Evolutionary conservation across 2,888 invertebrate genomes (phyloP).

Genomic region (Scotopteryx bipunctaria): DNA sequence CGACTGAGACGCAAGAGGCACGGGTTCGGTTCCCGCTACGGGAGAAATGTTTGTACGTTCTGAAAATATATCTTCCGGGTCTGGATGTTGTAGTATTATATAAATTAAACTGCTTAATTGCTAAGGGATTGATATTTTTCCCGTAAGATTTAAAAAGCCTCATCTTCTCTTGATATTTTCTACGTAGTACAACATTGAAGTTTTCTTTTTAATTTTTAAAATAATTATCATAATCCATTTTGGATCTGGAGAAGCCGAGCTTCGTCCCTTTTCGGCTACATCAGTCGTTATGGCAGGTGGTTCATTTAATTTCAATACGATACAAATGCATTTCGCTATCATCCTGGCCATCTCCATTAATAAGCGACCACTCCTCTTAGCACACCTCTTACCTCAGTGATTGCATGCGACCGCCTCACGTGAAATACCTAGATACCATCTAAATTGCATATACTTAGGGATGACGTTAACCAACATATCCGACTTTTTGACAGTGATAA

Average conservation of each 20-base stretch:
- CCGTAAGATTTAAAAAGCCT: too few relatives aligned
- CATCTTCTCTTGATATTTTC: too few relatives aligned
- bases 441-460: conserved; percentile 51
- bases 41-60: too few relatives aligned
- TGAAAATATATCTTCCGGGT: too few relatives aligned
- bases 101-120: too few relatives aligned
- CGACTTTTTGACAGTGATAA: neutral
- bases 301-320: conserved; percentile 29
- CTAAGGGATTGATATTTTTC: too few relatives aligned
- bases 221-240: too few relatives aligned
- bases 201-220: too few relatives aligned
- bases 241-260: neutral
- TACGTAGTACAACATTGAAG: too few relatives aligned
- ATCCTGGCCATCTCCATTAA: conserved; percentile 34
- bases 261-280: conserved; percentile 1
- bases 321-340: conserved; percentile 34
- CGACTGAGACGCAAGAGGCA: too few relatives aligned
- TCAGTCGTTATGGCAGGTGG: conserved; percentile 32
- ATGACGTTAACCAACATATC: neutral
- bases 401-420: conserved; percentile 60
- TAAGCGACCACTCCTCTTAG: conserved; percentile 35
- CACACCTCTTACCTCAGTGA: conserved; percentile 41
- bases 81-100: too few relatives aligned
- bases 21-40: too few relatives aligned
- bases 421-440: conserved; percentile 63